Conservation (phyloP, 2,888 invertebrate species). For the Sepioteuthis lessoniana region DNA sequence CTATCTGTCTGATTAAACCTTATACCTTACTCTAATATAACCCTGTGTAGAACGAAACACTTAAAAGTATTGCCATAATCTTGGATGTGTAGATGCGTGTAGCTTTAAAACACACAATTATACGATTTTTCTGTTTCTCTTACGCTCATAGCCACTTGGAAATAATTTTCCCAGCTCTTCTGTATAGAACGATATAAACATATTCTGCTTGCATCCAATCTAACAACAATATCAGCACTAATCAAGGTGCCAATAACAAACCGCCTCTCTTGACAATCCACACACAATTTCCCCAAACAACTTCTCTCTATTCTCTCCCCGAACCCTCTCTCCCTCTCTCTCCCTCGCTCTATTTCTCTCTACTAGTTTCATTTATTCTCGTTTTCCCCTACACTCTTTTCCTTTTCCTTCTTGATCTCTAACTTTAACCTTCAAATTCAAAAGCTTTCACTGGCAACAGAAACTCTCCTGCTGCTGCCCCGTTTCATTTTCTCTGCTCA, state of each 20-base stretch:
- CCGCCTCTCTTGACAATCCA: background rate
- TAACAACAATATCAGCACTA: background rate
- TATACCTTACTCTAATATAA: too few relatives aligned
- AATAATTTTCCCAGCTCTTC: background rate
- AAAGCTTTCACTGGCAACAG: background rate
- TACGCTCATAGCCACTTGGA: background rate
- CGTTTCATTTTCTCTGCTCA: background rate
- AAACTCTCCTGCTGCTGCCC: background rate
- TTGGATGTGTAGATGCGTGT: too few relatives aligned
- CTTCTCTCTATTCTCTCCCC: background rate
- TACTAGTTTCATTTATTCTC: background rate
- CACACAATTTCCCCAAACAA: background rate
- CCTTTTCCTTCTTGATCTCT: background rate
- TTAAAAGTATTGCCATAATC: too few relatives aligned
- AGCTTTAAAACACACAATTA: too few relatives aligned
- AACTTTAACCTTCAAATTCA: constrained; percentile 10
- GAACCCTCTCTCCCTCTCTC: background rate
- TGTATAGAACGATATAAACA: background rate
- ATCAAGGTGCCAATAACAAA: background rate
- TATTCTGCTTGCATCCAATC: background rate
- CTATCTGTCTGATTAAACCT: too few relatives aligned
- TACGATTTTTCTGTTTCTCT: background rate
- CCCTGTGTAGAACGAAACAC: too few relatives aligned
- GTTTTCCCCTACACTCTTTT: background rate
- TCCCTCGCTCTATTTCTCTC: background rate